Evolutionary conservation across 2,797 vertebrate species (phyloP), one percentile per base, ranked within the genome.

Genomic region (Thunnus albacares): DNA sequence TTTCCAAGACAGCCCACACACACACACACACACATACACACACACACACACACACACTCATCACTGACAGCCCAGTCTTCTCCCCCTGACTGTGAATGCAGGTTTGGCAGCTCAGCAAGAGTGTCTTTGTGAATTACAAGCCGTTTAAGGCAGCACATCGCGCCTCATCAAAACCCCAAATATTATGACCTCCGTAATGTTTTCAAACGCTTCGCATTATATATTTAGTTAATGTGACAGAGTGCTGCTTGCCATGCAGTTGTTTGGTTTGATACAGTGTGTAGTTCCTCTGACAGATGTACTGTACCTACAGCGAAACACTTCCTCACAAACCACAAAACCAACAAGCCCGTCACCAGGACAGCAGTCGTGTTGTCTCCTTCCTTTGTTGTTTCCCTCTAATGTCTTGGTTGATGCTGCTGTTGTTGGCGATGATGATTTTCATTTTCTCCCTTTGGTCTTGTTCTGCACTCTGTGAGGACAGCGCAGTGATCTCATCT

Each of bases 401-500:
- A 71, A 82, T 64, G 80, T 86, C 81, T 75, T 11, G 33, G 67
- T 64, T 52, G 60, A 52, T 57, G 76, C n/a, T 30, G 65, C 22
- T 60, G 77, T 20, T 58, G 80, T 64, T 77, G 87, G 65, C 85
- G 89, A 77, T 85, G 87, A 84, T 84, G 74, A 79, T 92, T 84
- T 92, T 90, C 63, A 20, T 89, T 89, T 77, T 82, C 80, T 91
- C 78, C 74, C 84, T 90, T 93, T 89, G 87, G 84, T 92, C 87
- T 89, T 84, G 84, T 87, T 87, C 83, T 91, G 89, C 87, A 89
- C 90, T 87, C 84, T 93, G 84, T 60, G 85, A 92, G 90, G 88
- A 92, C 86, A 81, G 83, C 82, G 9, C 80, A 75, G 87, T 88
- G 88, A 93, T 92, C 86, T 93, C 88, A 90, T 93, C 92, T 90